These are phyloP conservation scores for Selene dorsalis DNA, from an alignment of 2,797 vertebrate species.

Conservation along the genomic window DNA sequence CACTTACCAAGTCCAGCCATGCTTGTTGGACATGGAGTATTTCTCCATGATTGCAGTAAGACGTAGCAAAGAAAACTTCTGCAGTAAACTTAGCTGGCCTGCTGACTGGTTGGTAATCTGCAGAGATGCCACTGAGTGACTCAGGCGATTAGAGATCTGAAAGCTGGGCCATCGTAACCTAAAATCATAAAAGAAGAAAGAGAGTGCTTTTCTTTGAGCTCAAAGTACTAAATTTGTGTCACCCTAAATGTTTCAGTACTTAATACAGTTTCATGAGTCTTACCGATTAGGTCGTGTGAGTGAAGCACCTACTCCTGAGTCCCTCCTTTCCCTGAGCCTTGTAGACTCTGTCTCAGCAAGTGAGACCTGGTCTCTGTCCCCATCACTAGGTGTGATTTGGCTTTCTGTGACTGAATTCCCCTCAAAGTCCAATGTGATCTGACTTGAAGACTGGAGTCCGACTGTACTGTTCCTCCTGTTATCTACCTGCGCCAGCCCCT, in stretches of 20 bases:
- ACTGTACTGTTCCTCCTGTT: slow-evolving; percentile 66
- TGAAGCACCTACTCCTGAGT: slow-evolving; percentile 96
- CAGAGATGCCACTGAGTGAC: slow-evolving; percentile 88
- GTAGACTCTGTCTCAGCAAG: slow-evolving; percentile 89
- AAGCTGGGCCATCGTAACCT: slow-evolving; percentile 97
- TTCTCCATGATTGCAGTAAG: slow-evolving; percentile 99
- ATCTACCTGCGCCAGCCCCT: slow-evolving; percentile 70
- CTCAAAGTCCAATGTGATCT: slow-evolving; percentile 93
- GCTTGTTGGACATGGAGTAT: slow-evolving; percentile 96
- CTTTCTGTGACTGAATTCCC: slow-evolving; percentile 91
- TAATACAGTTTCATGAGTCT: slow-evolving; percentile 29
- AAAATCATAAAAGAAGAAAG: slow-evolving; percentile 43
- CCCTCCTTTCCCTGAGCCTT: slow-evolving; percentile 91
- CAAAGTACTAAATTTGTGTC: neutral
- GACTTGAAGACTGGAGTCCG: slow-evolving; percentile 85
- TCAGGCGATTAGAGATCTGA: slow-evolving; percentile 93
- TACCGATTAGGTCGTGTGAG: slow-evolving; percentile 96
- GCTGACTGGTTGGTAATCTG: slow-evolving; percentile 96
- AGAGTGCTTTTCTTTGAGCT: neutral
- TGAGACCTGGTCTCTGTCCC: slow-evolving; percentile 90
- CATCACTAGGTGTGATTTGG: slow-evolving; percentile 87
- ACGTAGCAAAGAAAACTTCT: slow-evolving; percentile 94
- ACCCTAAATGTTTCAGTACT: neutral
- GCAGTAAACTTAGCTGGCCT: slow-evolving; percentile 93
- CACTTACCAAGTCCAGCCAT: slow-evolving; percentile 97